phyloP scores from a whole-genome alignment of 2,113 vertebrate genomes.

The Clarias macrocephalus region DNA sequence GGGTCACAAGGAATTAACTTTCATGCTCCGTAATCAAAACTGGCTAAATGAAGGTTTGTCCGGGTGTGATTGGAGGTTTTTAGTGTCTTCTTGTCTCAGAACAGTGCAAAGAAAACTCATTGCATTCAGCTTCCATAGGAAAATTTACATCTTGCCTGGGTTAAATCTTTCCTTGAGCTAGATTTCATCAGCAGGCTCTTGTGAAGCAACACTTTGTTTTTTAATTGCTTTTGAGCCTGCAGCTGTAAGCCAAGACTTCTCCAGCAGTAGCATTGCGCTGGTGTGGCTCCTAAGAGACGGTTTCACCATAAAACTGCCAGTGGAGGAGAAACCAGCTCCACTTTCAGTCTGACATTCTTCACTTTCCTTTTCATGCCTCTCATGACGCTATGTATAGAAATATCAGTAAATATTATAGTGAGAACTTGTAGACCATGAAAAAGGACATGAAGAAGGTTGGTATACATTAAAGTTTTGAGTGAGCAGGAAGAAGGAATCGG shows the following conservation, averaged over 20 bases:
- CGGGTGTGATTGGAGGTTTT: background rate
- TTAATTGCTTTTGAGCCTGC: conserved; percentile 23
- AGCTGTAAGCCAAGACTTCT: background rate
- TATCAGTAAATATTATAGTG: background rate
- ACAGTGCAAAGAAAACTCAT: background rate
- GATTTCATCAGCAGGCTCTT: background rate
- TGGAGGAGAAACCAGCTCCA: conserved; percentile 4
- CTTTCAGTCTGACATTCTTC: background rate
- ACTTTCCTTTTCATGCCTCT: background rate
- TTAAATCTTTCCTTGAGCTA: background rate
- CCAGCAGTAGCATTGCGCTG: background rate
- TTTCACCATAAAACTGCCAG: background rate
- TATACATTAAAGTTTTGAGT: conserved; percentile 8
- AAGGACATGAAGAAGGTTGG: background rate
- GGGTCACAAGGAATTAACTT: too few relatives aligned
- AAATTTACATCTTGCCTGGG: background rate
- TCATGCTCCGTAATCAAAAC: too few relatives aligned
- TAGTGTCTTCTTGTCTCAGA: background rate
- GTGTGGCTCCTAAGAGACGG: background rate
- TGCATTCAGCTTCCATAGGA: background rate
- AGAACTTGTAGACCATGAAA: background rate
- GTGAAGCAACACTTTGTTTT: background rate
- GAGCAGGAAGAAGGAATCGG: background rate
- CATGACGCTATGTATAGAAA: background rate
- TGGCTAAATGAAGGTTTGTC: background rate